Percentiles rank a stretch among this genome's conserved stretches.
These are phyloP conservation scores for Seriola rivoliana DNA, from an alignment of 2,113 vertebrate genomes.

Conservation along the genomic window DNA sequence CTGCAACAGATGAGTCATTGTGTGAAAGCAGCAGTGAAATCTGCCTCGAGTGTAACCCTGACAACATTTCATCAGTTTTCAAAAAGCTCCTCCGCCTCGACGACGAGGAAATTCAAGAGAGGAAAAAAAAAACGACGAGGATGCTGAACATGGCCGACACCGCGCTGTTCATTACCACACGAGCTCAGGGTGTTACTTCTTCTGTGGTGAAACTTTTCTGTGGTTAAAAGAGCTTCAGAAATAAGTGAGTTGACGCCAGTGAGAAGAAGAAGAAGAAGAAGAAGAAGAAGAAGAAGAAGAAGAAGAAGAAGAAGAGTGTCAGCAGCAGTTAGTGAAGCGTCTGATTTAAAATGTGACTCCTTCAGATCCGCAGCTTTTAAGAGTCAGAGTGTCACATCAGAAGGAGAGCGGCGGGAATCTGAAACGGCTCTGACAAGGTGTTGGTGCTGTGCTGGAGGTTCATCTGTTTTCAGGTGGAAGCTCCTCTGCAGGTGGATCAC, in stretches of 20 bases:
- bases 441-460: background rate
- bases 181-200: no score
- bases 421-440: background rate
- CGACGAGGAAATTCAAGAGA: no score
- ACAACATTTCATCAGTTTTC: background rate
- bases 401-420: background rate
- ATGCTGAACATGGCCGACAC: no score
- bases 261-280: no score
- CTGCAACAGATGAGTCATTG: background rate
- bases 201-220: background rate
- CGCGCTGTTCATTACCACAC: no score
- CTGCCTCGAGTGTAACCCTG: background rate
- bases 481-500: slow-evolving; percentile 9
- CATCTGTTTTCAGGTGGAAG: background rate
- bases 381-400: background rate
- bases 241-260: background rate
- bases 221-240: background rate
- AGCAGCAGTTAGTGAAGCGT: background rate
- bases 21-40: background rate
- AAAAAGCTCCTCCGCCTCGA: background rate
- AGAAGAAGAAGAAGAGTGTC: background rate
- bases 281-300: no score
- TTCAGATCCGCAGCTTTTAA: background rate
- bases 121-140: no score
- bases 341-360: background rate